A percentile compares a stretch with the other conserved stretches of the same genome.
phyloP scores from a whole-genome alignment of 1,140 invertebrate genomes.

The Drosophila sucinea region DNA sequence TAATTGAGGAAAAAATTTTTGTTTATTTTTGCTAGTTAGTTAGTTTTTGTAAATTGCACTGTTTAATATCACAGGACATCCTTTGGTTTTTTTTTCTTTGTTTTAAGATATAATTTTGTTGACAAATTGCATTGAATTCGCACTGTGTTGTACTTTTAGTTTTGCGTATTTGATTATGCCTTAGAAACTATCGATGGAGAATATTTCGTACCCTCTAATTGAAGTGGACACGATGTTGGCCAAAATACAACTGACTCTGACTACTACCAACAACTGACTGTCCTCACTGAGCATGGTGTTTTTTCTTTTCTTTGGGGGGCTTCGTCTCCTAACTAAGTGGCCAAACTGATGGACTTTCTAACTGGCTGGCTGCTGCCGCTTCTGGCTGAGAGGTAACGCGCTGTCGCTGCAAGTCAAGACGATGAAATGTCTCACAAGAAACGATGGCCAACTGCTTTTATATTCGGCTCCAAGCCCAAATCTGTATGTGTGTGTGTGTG shows the following conservation, averaged over 20 bases:
- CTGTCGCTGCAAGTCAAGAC: conserved; percentile 71
- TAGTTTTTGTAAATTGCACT: conserved; percentile 24
- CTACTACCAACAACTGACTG: conserved; percentile 39
- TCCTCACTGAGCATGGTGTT: background rate
- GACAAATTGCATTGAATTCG: conserved; percentile 10
- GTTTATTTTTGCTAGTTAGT: conserved; percentile 11
- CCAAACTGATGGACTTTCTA: conserved; percentile 21
- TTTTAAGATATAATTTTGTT: background rate
- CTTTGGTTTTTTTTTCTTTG: conserved; percentile 9
- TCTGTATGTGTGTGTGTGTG: conserved; percentile 32
- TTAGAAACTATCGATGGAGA: background rate
- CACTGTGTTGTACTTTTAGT: background rate
- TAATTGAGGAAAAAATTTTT: background rate
- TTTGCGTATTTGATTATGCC: background rate
- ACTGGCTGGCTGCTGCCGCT: conserved; percentile 49
- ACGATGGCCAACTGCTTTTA: conserved; percentile 76
- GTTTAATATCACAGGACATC: conserved; percentile 18
- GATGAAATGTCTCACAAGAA: conserved; percentile 82
- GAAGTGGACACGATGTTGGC: background rate
- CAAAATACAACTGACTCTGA: conserved; percentile 5
- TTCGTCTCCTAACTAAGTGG: conserved; percentile 57
- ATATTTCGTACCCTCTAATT: conserved; percentile 2
- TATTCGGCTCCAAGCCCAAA: conserved; percentile 61
- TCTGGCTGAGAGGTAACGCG: conserved; percentile 5
- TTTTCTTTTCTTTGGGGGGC: background rate